Evolutionary conservation across 2,797 vertebrate genomes (phyloP).

Genomic region (Amblyraja radiata): DNA sequence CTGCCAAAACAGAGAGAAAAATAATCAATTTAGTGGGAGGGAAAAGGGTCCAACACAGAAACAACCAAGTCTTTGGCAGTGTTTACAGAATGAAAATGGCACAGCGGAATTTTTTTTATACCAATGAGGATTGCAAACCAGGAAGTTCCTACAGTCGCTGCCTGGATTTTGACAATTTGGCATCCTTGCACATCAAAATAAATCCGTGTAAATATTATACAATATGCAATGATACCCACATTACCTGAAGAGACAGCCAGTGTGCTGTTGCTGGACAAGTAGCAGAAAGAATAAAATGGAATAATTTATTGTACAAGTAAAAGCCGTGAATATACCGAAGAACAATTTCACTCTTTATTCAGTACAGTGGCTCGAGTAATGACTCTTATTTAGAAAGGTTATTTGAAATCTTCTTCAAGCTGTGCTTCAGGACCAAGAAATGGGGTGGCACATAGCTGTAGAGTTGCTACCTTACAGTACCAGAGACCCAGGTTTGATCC

Average conservation of each 20-base stretch:
- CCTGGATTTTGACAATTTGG: neutral
- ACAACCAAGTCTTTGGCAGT: neutral
- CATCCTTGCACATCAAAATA: neutral
- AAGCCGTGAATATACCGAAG: neutral
- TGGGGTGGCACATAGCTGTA: no score
- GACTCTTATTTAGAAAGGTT: no score
- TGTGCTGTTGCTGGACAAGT: neutral
- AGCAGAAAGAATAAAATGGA: no score
- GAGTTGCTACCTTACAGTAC: no score
- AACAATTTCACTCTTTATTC: neutral
- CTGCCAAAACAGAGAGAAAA: conserved; percentile 52
- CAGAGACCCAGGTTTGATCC: no score
- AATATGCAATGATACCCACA: neutral
- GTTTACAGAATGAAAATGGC: neutral
- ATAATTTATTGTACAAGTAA: neutral
- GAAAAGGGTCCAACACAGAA: neutral
- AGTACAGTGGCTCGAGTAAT: neutral
- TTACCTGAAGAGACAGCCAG: neutral
- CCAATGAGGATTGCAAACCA: neutral
- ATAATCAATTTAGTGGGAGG: neutral
- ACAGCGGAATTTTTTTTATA: no score
- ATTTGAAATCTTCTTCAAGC: no score
- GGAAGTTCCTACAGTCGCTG: neutral
- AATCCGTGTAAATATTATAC: neutral
- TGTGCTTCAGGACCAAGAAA: no score